Base-by-base conservation (phyloP, 2,797 vertebrate species). In the Enteromius argenteus region DNA sequence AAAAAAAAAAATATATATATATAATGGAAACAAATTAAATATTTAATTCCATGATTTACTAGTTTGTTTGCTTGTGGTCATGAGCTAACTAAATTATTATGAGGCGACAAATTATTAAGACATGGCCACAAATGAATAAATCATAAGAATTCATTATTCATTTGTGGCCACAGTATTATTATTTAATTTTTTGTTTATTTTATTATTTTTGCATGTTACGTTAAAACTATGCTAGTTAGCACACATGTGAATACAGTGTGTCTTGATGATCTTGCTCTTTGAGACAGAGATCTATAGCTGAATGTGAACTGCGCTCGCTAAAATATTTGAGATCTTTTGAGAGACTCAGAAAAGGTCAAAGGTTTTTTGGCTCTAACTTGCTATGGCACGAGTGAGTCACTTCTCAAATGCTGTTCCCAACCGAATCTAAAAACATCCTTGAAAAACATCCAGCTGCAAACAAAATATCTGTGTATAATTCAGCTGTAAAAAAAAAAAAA, bases 321-420 rank as follows among this genome's bases (percentile, higher is more conserved):
- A 93, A 93, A 93, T 93, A 94, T 94, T 93, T 93, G 89, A 89
- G 89, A 85, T 89, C 92, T 87, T 89, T 91, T 89, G 83, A 92
- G 90, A 89, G 90, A 85, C 87, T 91, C 89, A 88, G 91, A 87
- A 82, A 92, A 91, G 93, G 93, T 94, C 93, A 92, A 72, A 72
- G 87, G 91, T 79, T 87, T 89, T 85, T 89, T 86, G 53, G 91
- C 90, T 91, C 91, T 87, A 89, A 91, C 91, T 91, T 91, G 88
- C 90, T 21, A 72, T 86, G 42, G 88, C 89, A 92, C 90, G 90
- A 93, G 90, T 84, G 89, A 71, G 93, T 93, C 92, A 86, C 92
- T 92, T 92, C 91, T 84, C 21, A 79, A 53, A 85, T 67, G 58
- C 86, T 91, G 88, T 91, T 89, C 91, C 87, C 84, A 88, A 79